A percentile compares a stretch with the other conserved stretches of the same genome.
Conservation (phyloP, 1,140 invertebrate genomes). For the Stegodyphus dumicola region DNA sequence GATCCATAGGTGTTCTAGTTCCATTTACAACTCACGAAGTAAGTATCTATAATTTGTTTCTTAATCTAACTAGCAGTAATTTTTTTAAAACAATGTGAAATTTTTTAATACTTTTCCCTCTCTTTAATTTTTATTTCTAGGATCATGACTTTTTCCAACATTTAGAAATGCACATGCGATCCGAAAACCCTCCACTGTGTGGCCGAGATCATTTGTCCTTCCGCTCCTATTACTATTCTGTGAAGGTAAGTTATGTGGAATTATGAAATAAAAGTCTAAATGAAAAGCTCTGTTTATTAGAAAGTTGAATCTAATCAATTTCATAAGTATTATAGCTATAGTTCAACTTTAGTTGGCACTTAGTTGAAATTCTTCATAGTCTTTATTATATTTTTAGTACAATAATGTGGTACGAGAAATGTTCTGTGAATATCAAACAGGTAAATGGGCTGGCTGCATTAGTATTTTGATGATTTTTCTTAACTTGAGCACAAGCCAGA, state of each 20-base stretch:
- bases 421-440: too few species aligned
- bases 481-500: too few species aligned
- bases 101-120: background rate
- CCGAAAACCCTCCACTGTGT: conserved; percentile 94
- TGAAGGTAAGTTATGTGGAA: conserved; percentile 77
- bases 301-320: background rate
- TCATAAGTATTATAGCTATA: too few species aligned
- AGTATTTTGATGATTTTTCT: too few species aligned
- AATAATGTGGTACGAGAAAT: too few species aligned
- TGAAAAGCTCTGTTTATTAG: background rate
- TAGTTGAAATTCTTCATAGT: too few species aligned
- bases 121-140: conserved; percentile 65
- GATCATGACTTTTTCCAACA: conserved; percentile 99
- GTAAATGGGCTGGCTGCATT: too few species aligned
- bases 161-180: conserved; percentile 99
- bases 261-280: background rate
- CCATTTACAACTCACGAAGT: conserved; percentile 96
- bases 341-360: too few species aligned
- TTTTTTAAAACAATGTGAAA: background rate
- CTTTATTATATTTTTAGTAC: too few species aligned
- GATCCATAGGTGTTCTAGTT: conserved; percentile 94
- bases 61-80: too few species aligned
- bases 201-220: conserved; percentile 97
- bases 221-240: conserved; percentile 97
- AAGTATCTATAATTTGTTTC: conserved; percentile 51